A percentile compares a stretch with the other conserved stretches of the same genome.
phyloP scores from a whole-genome alignment of 2,797 vertebrate genomes.

The Fratercula arctica region DNA sequence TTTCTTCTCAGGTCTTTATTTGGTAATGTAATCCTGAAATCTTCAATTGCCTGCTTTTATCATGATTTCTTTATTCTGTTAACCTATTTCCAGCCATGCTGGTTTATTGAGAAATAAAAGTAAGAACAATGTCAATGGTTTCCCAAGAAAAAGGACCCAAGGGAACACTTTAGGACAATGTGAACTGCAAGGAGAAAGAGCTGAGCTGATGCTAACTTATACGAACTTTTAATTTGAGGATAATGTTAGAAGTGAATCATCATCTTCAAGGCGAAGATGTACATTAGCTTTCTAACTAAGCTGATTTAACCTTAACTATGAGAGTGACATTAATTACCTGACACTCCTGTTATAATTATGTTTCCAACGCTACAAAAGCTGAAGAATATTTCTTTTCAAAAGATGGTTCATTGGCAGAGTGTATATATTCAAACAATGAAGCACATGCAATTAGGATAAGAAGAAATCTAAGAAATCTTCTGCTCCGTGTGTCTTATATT shows the following conservation, averaged over 20 bases:
- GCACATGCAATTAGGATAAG: not conserved
- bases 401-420: not conserved
- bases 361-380: not conserved
- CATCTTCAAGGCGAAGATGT: conserved; percentile 71
- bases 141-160: conserved; percentile 60
- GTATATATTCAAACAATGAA: not conserved
- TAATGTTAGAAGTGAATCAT: conserved; percentile 69
- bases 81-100: conserved; percentile 45
- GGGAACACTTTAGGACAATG: conserved; percentile 64
- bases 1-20: not conserved
- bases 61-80: conserved; percentile 42
- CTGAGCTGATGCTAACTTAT: conserved; percentile 54
- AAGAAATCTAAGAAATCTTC: not conserved
- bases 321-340: conserved; percentile 69
- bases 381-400: conserved; percentile 23
- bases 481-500: not conserved
- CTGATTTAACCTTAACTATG: conserved; percentile 67
- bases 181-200: conserved; percentile 51
- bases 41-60: conserved; percentile 38
- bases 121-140: conserved; percentile 53
- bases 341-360: not conserved
- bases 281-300: conserved; percentile 47
- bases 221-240: conserved; percentile 75
- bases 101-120: conserved; percentile 60
- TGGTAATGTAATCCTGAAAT: conserved; percentile 21